These are phyloP conservation scores for Caenorhabditis sp. DNA, from an alignment of 2,888 invertebrate species.

Conservation along the genomic window DNA sequence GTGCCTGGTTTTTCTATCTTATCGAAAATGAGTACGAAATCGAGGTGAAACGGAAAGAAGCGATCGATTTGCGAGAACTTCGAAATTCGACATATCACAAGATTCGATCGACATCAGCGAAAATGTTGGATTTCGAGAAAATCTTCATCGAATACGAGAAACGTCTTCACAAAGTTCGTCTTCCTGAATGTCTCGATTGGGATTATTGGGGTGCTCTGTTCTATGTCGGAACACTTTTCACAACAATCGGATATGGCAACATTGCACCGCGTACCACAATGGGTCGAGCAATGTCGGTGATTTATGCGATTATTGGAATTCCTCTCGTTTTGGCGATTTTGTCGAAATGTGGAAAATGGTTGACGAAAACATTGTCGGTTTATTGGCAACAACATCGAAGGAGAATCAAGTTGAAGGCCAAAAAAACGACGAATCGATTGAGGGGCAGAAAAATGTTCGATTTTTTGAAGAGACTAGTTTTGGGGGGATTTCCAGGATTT, in stretches of 20 bases:
- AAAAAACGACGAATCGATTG: slow-evolving; percentile 37
- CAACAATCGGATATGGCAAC: slow-evolving; percentile 81
- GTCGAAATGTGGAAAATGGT: slow-evolving; percentile 85
- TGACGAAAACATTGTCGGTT: slow-evolving; percentile 53
- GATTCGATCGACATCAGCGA: no score
- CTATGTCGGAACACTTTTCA: slow-evolving; percentile 73
- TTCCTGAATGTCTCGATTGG: slow-evolving; percentile 66
- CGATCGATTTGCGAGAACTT: slow-evolving; percentile 45
- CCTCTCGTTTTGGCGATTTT: slow-evolving; percentile 91
- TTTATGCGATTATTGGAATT: slow-evolving; percentile 83
- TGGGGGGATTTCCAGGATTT: neutral
- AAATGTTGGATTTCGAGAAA: slow-evolving; percentile 43
- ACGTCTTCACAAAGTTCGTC: slow-evolving; percentile 47
- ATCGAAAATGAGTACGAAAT: slow-evolving; percentile 67
- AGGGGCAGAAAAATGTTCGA: slow-evolving; percentile 27
- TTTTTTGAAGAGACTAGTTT: no score
- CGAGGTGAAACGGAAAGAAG: slow-evolving; percentile 56
- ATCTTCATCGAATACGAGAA: slow-evolving; percentile 57
- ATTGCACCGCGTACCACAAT: slow-evolving; percentile 86
- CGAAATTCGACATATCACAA: slow-evolving; percentile 54
- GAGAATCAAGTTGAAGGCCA: slow-evolving; percentile 38
- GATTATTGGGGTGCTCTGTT: slow-evolving; percentile 73
- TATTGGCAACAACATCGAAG: slow-evolving; percentile 48
- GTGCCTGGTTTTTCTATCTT: slow-evolving; percentile 65
- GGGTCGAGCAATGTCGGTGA: slow-evolving; percentile 86